Base-by-base conservation (phyloP, 2,113 vertebrate species). In the Muscicapa adusta region DNA sequence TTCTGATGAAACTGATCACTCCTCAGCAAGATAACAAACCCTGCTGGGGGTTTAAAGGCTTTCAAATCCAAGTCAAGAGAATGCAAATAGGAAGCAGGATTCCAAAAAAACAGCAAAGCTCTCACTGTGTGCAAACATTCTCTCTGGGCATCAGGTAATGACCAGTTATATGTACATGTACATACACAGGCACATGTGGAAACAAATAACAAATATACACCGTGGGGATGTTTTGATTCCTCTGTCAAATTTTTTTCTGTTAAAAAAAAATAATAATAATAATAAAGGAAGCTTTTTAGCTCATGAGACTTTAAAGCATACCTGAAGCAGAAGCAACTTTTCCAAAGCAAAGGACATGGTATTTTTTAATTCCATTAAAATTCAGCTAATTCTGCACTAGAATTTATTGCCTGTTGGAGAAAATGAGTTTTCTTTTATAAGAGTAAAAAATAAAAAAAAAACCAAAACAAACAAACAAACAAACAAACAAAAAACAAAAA, bases 1-100 rank as follows among this genome's bases (percentile, higher is more conserved):
- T 93, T 94, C 68, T 63, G 91, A 90, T 61, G 72, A 60, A 90
- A 94, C 71, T 18, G 54, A 93, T 79, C 66, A 3, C 58, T 89
- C 70, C 31, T 70, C 23, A 18, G 36, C 14, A 8, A 71, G 57
- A n/a, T 51, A 93, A 85, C 71, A 89, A 67, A 79, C 25, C 40
- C 8, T 14, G 12, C 0, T 1, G 2, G 47, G 45, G 58, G 23
- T 56, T 60, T 19, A 53, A 31, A 10, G 50, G 63, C 71, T 91
- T 88, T 60, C 65, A 89, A 92, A 79, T 5, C 17, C 1, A 63
- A 74, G 24, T 15, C 43, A 63, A 65, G 58, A 38, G 72, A 85
- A 45, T 2, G 18, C 7, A 84, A 60, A 54, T 36, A 90, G 61
- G 45, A 54, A 78, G 5, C 8, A 71, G 45, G 9, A 16, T 68